Percentiles rank a stretch among this genome's conserved stretches.
Evolutionary conservation across 2,113 vertebrate species (phyloP).

Genomic region (Trachemys scripta): DNA sequence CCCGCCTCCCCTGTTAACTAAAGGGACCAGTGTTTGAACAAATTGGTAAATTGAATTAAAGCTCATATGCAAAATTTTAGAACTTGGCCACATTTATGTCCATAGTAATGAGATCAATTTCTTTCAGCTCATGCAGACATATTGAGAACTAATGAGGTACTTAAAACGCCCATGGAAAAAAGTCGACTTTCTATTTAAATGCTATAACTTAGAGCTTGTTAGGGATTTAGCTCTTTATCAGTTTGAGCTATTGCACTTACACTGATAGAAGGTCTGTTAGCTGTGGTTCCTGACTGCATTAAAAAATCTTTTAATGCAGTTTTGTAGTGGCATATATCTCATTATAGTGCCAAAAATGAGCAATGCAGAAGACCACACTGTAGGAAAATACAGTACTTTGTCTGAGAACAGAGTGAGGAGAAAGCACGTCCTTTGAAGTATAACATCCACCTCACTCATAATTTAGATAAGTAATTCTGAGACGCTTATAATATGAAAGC

Average conservation of each 20-base stretch:
- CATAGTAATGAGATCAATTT: conserved; percentile 71
- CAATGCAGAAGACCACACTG: conserved; percentile 57
- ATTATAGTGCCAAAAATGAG: conserved; percentile 62
- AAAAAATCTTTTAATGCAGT: conserved; percentile 69
- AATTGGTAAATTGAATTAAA: conserved; percentile 59
- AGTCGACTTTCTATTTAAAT: conserved; percentile 69
- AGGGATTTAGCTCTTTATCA: conserved; percentile 75
- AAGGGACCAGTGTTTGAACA: conserved; percentile 48
- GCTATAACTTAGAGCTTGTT: conserved; percentile 70
- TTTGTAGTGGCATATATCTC: conserved; percentile 64
- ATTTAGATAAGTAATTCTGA: conserved; percentile 71
- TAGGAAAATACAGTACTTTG: conserved; percentile 66
- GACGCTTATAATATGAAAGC: conserved; percentile 57
- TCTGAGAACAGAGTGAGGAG: conserved; percentile 56
- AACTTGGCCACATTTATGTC: conserved; percentile 64
- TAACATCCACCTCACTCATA: conserved; percentile 74
- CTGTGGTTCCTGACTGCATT: conserved; percentile 67
- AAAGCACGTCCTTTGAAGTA: conserved; percentile 63
- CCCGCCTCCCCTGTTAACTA: conserved; percentile 28
- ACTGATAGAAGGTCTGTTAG: conserved; percentile 70
- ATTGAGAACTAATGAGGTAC: conserved; percentile 77
- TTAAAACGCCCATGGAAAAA: conserved; percentile 65
- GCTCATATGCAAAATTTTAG: conserved; percentile 59
- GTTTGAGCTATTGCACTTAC: conserved; percentile 70
- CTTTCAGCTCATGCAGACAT: conserved; percentile 64